phyloP scores from a whole-genome alignment of 1,140 invertebrate species.

The Carcinoscorpius rotundicauda region DNA sequence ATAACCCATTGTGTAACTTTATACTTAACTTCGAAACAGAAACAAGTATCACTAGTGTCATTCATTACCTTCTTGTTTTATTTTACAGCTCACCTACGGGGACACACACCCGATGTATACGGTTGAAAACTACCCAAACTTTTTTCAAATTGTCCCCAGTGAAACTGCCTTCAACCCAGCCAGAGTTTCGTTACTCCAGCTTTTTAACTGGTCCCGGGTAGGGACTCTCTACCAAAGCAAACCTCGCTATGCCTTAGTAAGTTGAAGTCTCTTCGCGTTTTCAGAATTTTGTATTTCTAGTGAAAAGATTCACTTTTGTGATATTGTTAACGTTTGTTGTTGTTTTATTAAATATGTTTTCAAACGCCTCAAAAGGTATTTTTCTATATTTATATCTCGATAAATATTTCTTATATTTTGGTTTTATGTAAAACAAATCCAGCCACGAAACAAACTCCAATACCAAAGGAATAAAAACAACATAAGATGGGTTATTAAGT shows the following conservation, averaged over 20 bases:
- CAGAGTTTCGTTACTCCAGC: constrained; percentile 65
- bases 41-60: too few relatives aligned
- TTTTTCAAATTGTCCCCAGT: constrained; percentile 89
- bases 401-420: too few relatives aligned
- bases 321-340: too few relatives aligned
- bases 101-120: constrained; percentile 99
- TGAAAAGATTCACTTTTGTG: too few relatives aligned
- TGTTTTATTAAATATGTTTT: neutral
- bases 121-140: constrained; percentile 84
- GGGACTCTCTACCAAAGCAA: constrained; percentile 96
- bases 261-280: constrained; percentile 23
- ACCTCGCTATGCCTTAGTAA: constrained; percentile 77
- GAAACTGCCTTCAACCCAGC: constrained; percentile 93
- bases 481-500: too few relatives aligned
- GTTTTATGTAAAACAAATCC: too few relatives aligned
- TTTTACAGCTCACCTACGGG: constrained; percentile 79
- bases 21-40: too few relatives aligned
- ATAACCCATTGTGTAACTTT: too few relatives aligned
- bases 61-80: constrained; percentile 8
- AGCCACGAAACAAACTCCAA: too few relatives aligned
- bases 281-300: too few relatives aligned
- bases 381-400: neutral
- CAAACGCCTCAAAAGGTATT: neutral
- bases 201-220: constrained; percentile 95
- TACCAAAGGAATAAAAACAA: too few relatives aligned